Base-by-base conservation (phyloP, 2,888 invertebrate genomes). In the Eupithecia dodoneata region DNA sequence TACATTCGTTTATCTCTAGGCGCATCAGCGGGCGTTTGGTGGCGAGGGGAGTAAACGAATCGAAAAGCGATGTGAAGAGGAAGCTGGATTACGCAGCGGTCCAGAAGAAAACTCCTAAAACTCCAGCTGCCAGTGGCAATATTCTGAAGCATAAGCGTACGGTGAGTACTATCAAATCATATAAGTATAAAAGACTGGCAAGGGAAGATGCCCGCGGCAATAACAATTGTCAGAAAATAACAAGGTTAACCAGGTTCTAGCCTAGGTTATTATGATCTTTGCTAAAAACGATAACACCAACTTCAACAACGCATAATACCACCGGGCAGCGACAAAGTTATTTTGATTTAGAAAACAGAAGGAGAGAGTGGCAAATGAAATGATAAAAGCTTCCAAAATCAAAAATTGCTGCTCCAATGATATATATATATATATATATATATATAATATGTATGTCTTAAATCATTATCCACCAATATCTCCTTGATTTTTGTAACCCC, bases 101-200 rank as follows among this genome's bases (percentile, higher is more conserved):
- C 1, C 76, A 80, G 13, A 89, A 86, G 82, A 93, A 87, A 74
- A 92, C 93, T 0, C 92, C 93, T 0, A 93, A 92, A 82, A 86
- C 86, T 12, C 30, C 30, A 1, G 88, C 90, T 80, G 88, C 90
- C 80, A 94, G 90, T 78, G 93, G 92, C 90, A 93, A 88, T 83
- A 94, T 94, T 80, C 88, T 94, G 44, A 94, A 94, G 85, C 92
- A 94, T 80, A 95, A 94, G 85, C 91, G 94, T 63, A 88, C 89
- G 84, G 94, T 95, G 84, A 87, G 92, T 87, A 45, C 42, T 5
- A 45, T 10, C 12, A 67, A 15, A 69, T 47, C 47, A 44, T 44
- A 6, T 49, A 49, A 49, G 15, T 52, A 15, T 13, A 49, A 49
- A 15, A 49, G 15, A 49, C 55, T 55, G n/a, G 55, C 55, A n/a